phyloP scores from a whole-genome alignment of 2,113 vertebrate genomes.

The Phrynosoma platyrhinos region DNA sequence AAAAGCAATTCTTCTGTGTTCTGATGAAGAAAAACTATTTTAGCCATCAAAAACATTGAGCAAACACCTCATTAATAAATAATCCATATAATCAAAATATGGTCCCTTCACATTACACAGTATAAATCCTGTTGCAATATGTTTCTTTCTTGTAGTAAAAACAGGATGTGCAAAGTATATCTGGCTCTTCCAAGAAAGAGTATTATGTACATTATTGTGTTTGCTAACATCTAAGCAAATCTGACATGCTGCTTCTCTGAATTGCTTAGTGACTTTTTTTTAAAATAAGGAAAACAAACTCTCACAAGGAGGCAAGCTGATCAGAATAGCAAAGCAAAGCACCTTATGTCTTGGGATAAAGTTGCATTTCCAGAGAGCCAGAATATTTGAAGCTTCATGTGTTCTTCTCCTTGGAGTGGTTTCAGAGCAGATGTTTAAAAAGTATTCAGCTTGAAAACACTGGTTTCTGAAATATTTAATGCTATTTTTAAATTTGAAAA shows the following conservation, averaged over 20 bases:
- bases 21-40: too few species aligned
- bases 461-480: constrained; percentile 4
- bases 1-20: too few species aligned
- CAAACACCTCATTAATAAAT: too few species aligned
- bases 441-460: constrained; percentile 1
- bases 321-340: neutral
- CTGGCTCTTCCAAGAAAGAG: neutral
- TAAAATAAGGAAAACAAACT: neutral
- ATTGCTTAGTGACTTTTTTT: neutral
- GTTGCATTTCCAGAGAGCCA: constrained; percentile 7
- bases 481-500: neutral
- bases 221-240: neutral
- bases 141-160: neutral
- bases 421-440: constrained; percentile 10
- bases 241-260: neutral
- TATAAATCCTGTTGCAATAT: neutral
- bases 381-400: neutral
- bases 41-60: too few species aligned
- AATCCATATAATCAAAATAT: too few species aligned
- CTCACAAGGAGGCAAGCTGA: constrained; percentile 1
- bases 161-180: neutral
- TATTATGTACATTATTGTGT: neutral
- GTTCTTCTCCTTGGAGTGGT: constrained; percentile 6
- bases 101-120: neutral
- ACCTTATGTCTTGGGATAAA: neutral